phyloP scores from a whole-genome alignment of 2,797 vertebrate genomes.

The Urocyon cinereoargenteus region DNA sequence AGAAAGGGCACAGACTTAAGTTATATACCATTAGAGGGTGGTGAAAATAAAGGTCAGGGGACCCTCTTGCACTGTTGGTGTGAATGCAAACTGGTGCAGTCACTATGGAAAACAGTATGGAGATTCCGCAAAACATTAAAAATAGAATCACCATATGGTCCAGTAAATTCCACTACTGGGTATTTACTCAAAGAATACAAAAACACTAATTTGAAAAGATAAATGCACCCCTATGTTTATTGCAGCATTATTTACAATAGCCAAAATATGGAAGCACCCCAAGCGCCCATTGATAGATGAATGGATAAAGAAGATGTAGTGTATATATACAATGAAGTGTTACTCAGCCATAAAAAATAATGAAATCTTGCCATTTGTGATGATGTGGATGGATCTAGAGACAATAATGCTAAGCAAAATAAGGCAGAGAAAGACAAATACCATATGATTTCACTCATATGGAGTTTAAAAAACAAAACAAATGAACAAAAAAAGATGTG shows the following conservation, averaged over 20 bases:
- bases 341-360: not conserved
- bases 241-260: not conserved
- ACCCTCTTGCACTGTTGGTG: not conserved
- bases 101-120: not conserved
- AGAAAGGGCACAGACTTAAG: not conserved
- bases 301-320: not conserved
- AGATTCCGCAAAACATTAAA: not conserved
- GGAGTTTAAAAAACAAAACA: not conserved
- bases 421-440: not conserved
- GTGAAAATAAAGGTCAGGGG: not conserved
- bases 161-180: not conserved
- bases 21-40: not conserved
- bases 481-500: not conserved
- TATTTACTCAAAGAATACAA: not conserved
- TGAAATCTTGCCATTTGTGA: not conserved
- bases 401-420: not conserved
- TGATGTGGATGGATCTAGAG: not conserved
- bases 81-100: not conserved
- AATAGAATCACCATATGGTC: not conserved
- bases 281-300: not conserved
- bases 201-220: not conserved
- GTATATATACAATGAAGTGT: not conserved
- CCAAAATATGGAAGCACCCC: not conserved
- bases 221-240: not conserved
- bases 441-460: not conserved